A percentile compares a stretch with the other conserved stretches of the same genome.
Evolutionary conservation across 2,888 invertebrate species (phyloP).

Genomic region (Lasiommata megera): DNA sequence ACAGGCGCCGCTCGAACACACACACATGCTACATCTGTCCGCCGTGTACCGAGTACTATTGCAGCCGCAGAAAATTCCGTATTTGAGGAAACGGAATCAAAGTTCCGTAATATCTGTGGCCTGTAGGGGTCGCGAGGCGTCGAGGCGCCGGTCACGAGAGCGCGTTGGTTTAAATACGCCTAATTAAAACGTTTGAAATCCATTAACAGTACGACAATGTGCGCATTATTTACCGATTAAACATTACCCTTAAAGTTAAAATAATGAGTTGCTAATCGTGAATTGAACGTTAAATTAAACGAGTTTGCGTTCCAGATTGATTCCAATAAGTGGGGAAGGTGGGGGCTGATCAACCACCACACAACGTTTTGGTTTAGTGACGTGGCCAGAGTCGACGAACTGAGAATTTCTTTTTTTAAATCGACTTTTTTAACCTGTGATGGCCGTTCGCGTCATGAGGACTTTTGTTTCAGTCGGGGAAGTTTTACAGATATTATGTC

Average conservation of each 20-base stretch:
- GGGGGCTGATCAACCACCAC: conserved; percentile 55
- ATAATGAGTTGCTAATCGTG: conserved; percentile 63
- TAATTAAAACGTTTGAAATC: neutral
- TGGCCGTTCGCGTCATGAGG: too few relatives aligned
- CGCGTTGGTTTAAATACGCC: too few relatives aligned
- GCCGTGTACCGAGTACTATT: too few relatives aligned
- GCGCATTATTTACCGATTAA: conserved; percentile 16
- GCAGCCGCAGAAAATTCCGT: too few relatives aligned
- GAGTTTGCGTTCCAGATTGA: conserved; percentile 65
- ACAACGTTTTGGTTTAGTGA: conserved; percentile 50
- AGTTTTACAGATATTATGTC: too few relatives aligned
- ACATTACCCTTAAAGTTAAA: conserved; percentile 40
- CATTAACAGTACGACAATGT: neutral
- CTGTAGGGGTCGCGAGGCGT: too few relatives aligned
- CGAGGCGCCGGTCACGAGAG: too few relatives aligned
- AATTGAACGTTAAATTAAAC: conserved; percentile 66
- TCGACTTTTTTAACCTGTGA: conserved; percentile 20
- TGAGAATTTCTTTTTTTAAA: neutral
- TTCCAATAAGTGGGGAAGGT: conserved; percentile 48
- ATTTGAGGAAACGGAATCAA: too few relatives aligned
- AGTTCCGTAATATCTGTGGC: too few relatives aligned
- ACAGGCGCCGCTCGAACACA: too few relatives aligned
- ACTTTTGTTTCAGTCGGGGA: too few relatives aligned
- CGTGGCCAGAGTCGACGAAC: conserved; percentile 17
- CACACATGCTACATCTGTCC: too few relatives aligned